Conservation (phyloP, 2,797 vertebrate species). For the Microcaecilia unicolor region DNA sequence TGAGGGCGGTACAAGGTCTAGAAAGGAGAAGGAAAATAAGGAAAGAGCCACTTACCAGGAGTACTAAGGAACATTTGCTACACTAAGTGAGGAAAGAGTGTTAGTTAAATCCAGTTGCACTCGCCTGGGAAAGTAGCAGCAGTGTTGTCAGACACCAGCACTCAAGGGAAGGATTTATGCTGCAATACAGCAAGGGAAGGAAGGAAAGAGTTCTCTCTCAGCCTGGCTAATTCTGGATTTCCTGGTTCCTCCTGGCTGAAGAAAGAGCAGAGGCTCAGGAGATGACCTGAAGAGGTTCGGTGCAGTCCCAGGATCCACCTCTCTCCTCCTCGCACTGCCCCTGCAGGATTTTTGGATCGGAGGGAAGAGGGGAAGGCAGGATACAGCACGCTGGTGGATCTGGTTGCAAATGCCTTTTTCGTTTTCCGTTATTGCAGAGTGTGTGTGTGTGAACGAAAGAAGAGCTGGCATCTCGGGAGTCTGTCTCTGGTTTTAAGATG, state of each 20-base stretch:
- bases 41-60: no score
- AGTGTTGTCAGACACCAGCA: neutral
- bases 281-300: neutral
- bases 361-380: neutral
- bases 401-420: neutral
- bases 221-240: neutral
- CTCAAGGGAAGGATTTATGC: neutral
- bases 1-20: no score
- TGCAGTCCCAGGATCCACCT: conserved; percentile 2
- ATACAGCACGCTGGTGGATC: neutral
- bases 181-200: neutral
- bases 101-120: no score
- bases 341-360: conserved; percentile 7
- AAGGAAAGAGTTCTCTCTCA: neutral
- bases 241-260: no score
- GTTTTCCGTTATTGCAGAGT: no score
- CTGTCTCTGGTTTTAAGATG: neutral
- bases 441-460: neutral
- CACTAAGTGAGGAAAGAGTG: no score
- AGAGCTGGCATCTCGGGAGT: no score
- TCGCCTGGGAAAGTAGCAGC: no score
- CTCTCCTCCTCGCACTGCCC: conserved; percentile 3
- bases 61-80: no score
- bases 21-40: no score
- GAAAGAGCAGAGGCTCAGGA: conserved; percentile 2